Evolutionary conservation across 2,113 vertebrate genomes (phyloP).

Genomic region (Anser brachyrhynchus): DNA sequence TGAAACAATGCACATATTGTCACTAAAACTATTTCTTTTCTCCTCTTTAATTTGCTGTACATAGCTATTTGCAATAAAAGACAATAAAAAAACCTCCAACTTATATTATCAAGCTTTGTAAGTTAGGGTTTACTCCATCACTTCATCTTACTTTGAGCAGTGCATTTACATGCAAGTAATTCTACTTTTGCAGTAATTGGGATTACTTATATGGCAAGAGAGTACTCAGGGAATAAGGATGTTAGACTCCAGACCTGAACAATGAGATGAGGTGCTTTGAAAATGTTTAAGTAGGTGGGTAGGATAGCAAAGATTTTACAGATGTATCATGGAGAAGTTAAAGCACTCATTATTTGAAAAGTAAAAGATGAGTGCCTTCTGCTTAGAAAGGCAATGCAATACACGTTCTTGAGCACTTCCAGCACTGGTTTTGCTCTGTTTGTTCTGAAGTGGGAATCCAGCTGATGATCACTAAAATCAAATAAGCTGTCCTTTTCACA

Average conservation of each 20-base stretch:
- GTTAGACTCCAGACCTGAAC: background rate
- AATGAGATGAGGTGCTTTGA: background rate
- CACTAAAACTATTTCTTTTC: conserved; percentile 1
- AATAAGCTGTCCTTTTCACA: background rate
- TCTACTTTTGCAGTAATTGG: background rate
- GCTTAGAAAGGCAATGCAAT: background rate
- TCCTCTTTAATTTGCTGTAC: background rate
- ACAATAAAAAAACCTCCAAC: background rate
- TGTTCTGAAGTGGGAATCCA: conserved; percentile 3
- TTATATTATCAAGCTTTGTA: conserved; percentile 1
- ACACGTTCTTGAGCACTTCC: background rate
- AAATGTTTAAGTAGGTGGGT: background rate
- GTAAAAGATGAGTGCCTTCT: background rate
- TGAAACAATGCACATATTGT: background rate
- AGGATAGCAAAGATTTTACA: background rate
- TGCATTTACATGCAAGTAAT: background rate
- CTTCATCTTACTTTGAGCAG: background rate
- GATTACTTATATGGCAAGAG: background rate
- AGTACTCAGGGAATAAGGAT: background rate
- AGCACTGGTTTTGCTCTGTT: background rate
- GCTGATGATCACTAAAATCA: background rate
- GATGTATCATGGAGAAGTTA: background rate
- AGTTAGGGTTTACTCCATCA: background rate
- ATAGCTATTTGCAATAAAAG: background rate
- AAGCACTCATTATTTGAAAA: background rate